These are phyloP conservation scores for Falco biarmicus DNA, from an alignment of 2,797 vertebrate species.

Conservation along the genomic window DNA sequence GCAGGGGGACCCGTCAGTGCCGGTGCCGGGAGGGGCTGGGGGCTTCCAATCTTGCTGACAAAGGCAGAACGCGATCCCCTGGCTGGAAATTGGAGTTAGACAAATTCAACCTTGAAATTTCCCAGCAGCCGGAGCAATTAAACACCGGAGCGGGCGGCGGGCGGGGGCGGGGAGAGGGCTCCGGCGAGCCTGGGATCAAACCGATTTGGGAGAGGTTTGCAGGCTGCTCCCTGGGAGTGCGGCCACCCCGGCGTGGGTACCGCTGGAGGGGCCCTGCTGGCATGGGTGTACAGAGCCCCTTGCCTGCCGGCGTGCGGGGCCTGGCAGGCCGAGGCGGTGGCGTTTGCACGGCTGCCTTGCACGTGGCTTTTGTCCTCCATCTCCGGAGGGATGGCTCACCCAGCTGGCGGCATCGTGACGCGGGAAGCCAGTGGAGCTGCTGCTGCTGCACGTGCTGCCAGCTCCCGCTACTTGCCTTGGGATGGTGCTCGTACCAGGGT, in stretches of 20 bases:
- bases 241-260: background rate
- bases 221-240: background rate
- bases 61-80: slow-evolving; percentile 46
- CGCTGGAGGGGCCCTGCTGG: background rate
- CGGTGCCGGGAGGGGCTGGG: background rate
- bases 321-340: background rate
- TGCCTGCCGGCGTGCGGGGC: background rate
- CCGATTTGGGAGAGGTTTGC: background rate
- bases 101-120: slow-evolving; percentile 62
- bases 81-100: slow-evolving; percentile 37
- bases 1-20: slow-evolving; percentile 4
- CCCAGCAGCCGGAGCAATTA: slow-evolving; percentile 56
- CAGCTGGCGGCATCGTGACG: background rate
- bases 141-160: background rate
- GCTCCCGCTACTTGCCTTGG: background rate
- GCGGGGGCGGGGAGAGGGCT: background rate
- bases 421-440: background rate
- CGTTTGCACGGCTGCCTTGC: background rate
- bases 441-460: background rate
- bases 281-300: background rate
- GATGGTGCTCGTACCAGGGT: background rate
- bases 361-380: slow-evolving; percentile 32
- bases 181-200: background rate
- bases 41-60: slow-evolving; percentile 38
- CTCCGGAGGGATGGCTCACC: background rate